Conservation (phyloP, 35 echinoderm and acorn worm species). For the Ophiothrix spiculata region DNA sequence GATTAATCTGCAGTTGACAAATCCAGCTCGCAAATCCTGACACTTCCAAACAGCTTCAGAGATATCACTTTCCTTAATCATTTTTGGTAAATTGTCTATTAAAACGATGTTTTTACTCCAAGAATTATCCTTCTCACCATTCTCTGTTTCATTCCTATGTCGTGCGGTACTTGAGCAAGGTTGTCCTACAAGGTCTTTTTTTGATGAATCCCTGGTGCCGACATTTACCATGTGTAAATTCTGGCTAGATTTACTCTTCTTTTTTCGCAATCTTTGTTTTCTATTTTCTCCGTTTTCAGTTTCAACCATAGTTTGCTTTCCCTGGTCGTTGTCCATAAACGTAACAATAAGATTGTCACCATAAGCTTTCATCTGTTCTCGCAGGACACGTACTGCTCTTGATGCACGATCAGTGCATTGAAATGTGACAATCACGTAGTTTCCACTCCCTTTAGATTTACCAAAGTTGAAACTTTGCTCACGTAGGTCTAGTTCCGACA, state of each 20-base stretch:
- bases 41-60: neutral
- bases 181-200: neutral
- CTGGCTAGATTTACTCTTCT: neutral
- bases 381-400: neutral
- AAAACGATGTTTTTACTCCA: neutral
- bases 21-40: neutral
- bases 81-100: constrained; percentile 8
- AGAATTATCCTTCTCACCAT: neutral
- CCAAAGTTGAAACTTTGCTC: neutral
- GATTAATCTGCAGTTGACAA: neutral
- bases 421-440: neutral
- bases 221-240: neutral
- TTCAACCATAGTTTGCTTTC: too few relatives aligned
- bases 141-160: neutral
- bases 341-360: neutral
- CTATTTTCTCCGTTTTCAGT: too few relatives aligned
- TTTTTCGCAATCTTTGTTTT: neutral
- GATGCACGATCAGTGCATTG: neutral
- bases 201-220: neutral
- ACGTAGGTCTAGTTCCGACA: neutral
- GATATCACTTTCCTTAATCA: constrained; percentile 3
- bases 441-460: neutral
- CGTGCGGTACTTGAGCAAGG: neutral
- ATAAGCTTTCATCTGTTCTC: neutral
- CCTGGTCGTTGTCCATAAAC: too few relatives aligned